Evolutionary conservation across 2,888 invertebrate species (phyloP), one percentile per base, ranked within the genome.

Genomic region (Nomada ferruginata): DNA sequence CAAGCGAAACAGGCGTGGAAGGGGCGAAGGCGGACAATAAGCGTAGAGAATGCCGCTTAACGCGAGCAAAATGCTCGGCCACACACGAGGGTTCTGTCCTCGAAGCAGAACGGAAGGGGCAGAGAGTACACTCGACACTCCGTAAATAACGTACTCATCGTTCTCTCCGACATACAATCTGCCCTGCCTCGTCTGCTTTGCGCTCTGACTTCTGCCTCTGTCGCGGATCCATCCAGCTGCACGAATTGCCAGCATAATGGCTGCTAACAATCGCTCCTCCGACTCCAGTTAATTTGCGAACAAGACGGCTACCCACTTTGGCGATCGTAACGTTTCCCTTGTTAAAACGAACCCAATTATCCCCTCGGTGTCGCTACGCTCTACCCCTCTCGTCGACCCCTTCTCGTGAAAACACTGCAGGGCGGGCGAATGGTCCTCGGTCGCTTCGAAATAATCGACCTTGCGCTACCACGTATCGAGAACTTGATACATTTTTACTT

Each of bases 81-180:
- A 84, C 78, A 79, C 82, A 69, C 74, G 65, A 69, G 79, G 76
- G 80, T 77, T 70, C 57, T 36, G 59, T 60, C 71, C 72, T 64
- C 29, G 76, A 77, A 53, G 76, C 77, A 55, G 47, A 74, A 70
- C 70, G 74, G 63, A 36, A 74, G 63, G 72, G 75, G 73, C 55
- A 36, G 53, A 63, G 66, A 69, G 76, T 61, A 79, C 79, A 79
- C 85, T 84, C 76, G 70, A 76, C 83, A 80, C 84, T 74, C 82
- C 78, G 84, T 89, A 89, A 89, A 89, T 88, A 88, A 87, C 83
- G 82, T 78, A 84, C 70, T 72, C 70, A 59, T 50, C 79, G 57
- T 59, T 23, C 73, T 18, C 60, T 50, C 57, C 65, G 18, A 36
- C 59, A 29, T n/a, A 18, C 5, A 50, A 60, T 26, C 26, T 36